Conservation (phyloP, 2,797 vertebrate genomes). For the Ctenochaetus hawaiiensis region DNA sequence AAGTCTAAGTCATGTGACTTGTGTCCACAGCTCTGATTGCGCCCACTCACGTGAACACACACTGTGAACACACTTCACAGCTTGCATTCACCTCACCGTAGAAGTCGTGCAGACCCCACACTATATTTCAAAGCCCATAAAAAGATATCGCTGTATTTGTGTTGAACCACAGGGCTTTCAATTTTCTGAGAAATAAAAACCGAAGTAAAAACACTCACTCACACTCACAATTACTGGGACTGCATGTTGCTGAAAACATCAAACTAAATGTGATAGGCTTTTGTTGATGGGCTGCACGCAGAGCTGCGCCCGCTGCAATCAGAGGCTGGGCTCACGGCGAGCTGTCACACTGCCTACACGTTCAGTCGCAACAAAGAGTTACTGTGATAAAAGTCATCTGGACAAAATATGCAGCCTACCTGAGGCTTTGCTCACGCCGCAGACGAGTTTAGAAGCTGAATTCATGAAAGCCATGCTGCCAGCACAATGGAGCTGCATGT, state of each 20-base stretch:
- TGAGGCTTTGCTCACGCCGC: conserved; percentile 27
- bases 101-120: not conserved
- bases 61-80: conserved; percentile 2
- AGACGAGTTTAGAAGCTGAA: conserved; percentile 9
- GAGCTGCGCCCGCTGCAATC: conserved; percentile 41
- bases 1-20: too few species aligned
- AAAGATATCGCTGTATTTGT: conserved; percentile 11
- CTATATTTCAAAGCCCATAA: conserved; percentile 31
- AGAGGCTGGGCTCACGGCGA: conserved; percentile 37
- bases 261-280: conserved; percentile 37
- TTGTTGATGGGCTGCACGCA: conserved; percentile 36
- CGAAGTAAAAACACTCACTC: conserved; percentile 25
- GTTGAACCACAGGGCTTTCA: conserved; percentile 10
- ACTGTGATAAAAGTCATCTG: conserved; percentile 54
- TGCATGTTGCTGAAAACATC: conserved; percentile 40
- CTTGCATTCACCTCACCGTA: conserved; percentile 2
- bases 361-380: conserved; percentile 53
- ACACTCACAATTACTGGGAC: conserved; percentile 32
- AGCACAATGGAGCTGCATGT: conserved; percentile 15
- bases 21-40: too few species aligned
- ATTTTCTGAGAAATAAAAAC: conserved; percentile 30
- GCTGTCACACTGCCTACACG: conserved; percentile 44
- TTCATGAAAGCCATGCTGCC: conserved; percentile 27
- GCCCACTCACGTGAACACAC: too few species aligned
- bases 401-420: conserved; percentile 51